A percentile compares a stretch with the other conserved stretches of the same genome.
Conservation (phyloP, 2,888 invertebrate species). For the Dimorphilus gyrociliatus region DNA sequence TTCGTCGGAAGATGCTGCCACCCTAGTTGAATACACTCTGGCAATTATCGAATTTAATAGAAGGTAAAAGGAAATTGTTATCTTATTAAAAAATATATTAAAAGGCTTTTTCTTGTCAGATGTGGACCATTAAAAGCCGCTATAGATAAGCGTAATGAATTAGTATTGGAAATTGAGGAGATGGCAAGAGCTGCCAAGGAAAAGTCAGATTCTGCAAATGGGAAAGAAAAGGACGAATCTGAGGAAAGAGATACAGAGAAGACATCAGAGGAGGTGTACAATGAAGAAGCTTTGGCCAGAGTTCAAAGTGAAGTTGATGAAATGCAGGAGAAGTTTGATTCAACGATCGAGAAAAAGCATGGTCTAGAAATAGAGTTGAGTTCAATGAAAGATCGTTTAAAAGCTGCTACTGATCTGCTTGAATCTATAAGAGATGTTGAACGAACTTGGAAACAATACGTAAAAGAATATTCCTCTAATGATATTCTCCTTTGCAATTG, state of each 20-base stretch:
- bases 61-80: too few species aligned
- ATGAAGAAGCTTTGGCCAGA: conserved; percentile 26
- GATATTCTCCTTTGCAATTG: conserved; percentile 32
- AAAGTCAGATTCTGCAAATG: too few species aligned
- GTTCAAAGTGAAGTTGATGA: conserved; percentile 25
- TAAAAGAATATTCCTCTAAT: conserved; percentile 28
- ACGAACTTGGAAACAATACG: conserved; percentile 30
- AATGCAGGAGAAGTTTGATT: conserved; percentile 30
- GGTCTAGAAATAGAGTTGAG: conserved; percentile 30
- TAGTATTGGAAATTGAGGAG: conserved; percentile 34
- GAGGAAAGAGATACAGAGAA: conserved; percentile 5
- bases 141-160: conserved; percentile 25
- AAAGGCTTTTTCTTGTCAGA: background rate
- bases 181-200: conserved; percentile 28
- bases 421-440: conserved; percentile 9
- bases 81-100: too few species aligned
- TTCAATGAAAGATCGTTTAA: conserved; percentile 34
- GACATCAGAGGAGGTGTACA: conserved; percentile 17
- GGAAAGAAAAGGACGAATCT: conserved; percentile 1
- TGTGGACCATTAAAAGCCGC: conserved; percentile 17
- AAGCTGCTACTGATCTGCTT: conserved; percentile 28
- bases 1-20: conserved; percentile 36
- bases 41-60: conserved; percentile 36
- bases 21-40: conserved; percentile 35
- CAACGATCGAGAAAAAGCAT: conserved; percentile 33